These are phyloP conservation scores for Gila orcuttii DNA, from an alignment of 2,113 vertebrate species.

Conservation along the genomic window DNA sequence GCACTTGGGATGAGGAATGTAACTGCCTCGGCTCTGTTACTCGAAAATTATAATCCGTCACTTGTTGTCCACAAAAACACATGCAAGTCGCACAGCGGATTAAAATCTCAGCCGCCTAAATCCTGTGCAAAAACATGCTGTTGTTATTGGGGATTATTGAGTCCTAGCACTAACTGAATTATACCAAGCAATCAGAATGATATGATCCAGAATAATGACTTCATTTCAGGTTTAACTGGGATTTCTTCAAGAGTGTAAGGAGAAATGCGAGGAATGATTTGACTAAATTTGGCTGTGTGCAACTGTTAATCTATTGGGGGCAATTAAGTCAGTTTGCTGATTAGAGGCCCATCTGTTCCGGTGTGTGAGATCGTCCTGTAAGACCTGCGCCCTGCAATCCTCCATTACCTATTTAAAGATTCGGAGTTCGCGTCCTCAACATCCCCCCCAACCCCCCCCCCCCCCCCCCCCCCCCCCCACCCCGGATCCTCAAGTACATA, in stretches of 20 bases:
- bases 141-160: constrained; percentile 41
- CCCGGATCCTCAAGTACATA: background rate
- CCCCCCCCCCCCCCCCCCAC: too few species aligned
- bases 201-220: constrained; percentile 13
- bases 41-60: background rate
- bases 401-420: constrained; percentile 57
- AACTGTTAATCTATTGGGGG: constrained; percentile 67
- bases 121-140: constrained; percentile 43
- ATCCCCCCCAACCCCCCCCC: background rate
- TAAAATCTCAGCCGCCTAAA: constrained; percentile 42
- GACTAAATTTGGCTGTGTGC: constrained; percentile 63
- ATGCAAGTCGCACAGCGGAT: background rate
- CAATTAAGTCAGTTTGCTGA: constrained; percentile 63
- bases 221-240: background rate
- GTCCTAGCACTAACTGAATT: constrained; percentile 28
- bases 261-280: constrained; percentile 63
- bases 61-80: constrained; percentile 22
- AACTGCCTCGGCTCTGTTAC: constrained; percentile 2
- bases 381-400: constrained; percentile 57
- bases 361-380: constrained; percentile 54
- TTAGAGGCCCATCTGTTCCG: constrained; percentile 66
- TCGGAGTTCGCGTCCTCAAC: constrained; percentile 37
- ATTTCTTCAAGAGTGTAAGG: constrained; percentile 47
- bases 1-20: background rate
- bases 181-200: background rate